A percentile compares a stretch with the other conserved stretches of the same genome.
Evolutionary conservation across 2,797 vertebrate species (phyloP).

Genomic region (Aphelocoma californica): DNA sequence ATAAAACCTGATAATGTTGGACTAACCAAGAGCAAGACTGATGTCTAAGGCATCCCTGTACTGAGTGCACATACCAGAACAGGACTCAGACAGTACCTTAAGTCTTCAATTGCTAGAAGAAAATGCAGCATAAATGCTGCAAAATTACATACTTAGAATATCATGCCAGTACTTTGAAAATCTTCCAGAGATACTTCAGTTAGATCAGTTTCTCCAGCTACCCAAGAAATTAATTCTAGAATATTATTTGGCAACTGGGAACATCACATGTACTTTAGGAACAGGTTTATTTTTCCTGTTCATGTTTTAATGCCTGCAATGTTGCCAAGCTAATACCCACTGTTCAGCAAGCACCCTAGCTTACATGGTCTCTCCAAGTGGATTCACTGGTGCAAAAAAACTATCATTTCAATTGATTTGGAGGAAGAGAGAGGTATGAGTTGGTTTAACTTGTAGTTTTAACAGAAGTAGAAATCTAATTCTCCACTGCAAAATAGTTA

Average conservation of each 20-base stretch:
- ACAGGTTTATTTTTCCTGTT: neutral
- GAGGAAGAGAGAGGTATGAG: neutral
- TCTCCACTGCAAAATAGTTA: neutral
- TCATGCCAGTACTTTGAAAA: neutral
- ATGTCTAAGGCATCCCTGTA: neutral
- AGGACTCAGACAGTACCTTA: neutral
- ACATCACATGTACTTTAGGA: neutral
- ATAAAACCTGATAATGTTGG: neutral
- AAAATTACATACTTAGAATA: neutral
- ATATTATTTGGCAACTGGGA: neutral
- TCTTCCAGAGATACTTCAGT: neutral
- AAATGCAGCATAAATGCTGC: neutral
- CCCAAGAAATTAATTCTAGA: neutral
- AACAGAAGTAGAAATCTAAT: neutral
- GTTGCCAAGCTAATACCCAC: neutral
- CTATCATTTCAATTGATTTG: neutral
- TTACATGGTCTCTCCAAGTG: accelerated
- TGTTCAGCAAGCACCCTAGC: neutral
- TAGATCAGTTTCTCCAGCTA: neutral
- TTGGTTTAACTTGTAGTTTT: neutral
- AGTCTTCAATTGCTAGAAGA: neutral
- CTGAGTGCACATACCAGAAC: neutral
- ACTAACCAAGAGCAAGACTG: neutral
- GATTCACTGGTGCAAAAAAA: neutral
- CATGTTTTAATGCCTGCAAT: neutral